Base-by-base conservation (phyloP, 2,797 vertebrate species). In the Anguilla megastoma region DNA sequence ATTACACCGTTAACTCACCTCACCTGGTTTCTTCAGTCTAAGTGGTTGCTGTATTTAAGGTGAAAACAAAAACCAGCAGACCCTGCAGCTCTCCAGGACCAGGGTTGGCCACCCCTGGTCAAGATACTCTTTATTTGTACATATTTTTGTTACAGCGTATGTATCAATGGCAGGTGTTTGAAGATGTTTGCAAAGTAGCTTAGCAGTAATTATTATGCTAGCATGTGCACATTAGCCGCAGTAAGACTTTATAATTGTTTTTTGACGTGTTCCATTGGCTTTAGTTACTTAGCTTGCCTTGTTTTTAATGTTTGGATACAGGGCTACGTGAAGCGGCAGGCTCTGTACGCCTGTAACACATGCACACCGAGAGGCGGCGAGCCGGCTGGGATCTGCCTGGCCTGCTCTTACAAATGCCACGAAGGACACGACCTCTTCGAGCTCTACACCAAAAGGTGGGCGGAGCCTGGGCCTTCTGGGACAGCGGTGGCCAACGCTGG, bases 371-470 rank as follows among this genome's bases (percentile, higher is more conserved):
- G 96, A 87, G 97, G 97, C 8, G 96, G 95, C 2, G 97, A 98
- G 85, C 96, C 97, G 0, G 98, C 98, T 0, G 98, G 98, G 0
- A 95, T 99, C 87, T 99, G 98, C 91, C 92, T 99, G 89, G 98
- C 98, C 48, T 99, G 98, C 94, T 98, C 98, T 63, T 99, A 99
- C 87, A 98, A 98, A 90, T 99, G 98, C 90, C 98, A 99, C 3
- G 98, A 98, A 90, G 96, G 97, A 1, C 98, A 99, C 76, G 97
- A 98, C 71, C 95, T 99, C 27, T 99, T 97, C 85, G 98, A 99
- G 91, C 96, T 99, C 0, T 99, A 99, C 93, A 99, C 98, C 87
- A 99, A 99, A 94, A 98, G 98, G 98, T 99, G 92, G 92, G 66
- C 7, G 21, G 45, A 36, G 24, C 21, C 21, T 24, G 41, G 45